phyloP scores from a whole-genome alignment of 2,113 vertebrate genomes.

The Megaceryle torquata region DNA sequence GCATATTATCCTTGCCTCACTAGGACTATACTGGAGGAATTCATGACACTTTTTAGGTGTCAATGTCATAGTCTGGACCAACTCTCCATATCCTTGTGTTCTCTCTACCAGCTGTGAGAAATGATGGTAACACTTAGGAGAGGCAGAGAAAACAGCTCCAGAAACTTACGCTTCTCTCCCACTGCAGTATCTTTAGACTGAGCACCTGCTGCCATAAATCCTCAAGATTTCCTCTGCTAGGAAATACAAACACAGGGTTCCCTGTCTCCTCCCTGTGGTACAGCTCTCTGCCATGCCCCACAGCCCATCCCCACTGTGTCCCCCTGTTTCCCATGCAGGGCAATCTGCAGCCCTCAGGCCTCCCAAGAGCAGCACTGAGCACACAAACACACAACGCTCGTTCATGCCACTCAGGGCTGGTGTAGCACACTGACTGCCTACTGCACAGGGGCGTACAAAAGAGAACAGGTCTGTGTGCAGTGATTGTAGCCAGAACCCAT shows the following conservation, averaged over 20 bases:
- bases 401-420: neutral
- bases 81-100: neutral
- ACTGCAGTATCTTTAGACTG: neutral
- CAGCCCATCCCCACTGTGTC: fast-evolving
- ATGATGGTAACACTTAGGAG: neutral
- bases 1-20: neutral
- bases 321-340: neutral
- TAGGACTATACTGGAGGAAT: neutral
- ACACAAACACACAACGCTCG: neutral
- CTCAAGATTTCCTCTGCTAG: neutral
- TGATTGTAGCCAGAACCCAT: neutral
- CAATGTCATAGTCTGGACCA: neutral
- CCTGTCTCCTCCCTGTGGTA: too few species aligned
- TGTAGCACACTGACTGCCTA: neutral
- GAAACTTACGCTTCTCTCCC: neutral
- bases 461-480: neutral
- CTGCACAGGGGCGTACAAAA: neutral
- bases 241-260: neutral
- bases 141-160: neutral
- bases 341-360: neutral
- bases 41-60: neutral
- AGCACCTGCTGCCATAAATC: neutral
- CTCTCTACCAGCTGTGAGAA: neutral
- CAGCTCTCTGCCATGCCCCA: neutral
- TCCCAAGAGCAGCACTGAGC: fast-evolving